These are phyloP conservation scores for Coreoperca whiteheadi DNA, from an alignment of 2,113 vertebrate species.

Conservation along the genomic window DNA sequence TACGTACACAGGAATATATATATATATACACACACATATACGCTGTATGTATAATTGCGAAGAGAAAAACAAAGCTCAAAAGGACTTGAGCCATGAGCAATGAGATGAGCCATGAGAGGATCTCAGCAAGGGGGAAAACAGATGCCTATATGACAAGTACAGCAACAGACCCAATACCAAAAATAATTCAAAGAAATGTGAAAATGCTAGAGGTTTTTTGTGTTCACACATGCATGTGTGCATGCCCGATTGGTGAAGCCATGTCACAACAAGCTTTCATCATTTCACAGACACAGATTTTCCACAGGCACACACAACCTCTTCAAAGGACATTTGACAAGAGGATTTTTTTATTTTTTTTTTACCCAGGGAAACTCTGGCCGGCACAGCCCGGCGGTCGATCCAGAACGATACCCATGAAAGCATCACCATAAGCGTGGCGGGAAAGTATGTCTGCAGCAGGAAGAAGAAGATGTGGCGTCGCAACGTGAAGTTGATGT, in stretches of 20 bases:
- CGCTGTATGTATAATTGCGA: no score
- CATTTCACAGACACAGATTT: conserved; percentile 45
- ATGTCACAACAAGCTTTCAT: conserved; percentile 53
- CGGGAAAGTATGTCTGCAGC: conserved; percentile 95
- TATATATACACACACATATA: no score
- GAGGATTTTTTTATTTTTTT: neutral
- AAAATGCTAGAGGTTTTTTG: conserved; percentile 18
- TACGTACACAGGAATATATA: no score
- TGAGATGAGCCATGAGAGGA: neutral
- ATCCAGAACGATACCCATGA: conserved; percentile 99
- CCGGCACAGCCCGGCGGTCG: conserved; percentile 92
- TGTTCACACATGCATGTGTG: conserved; percentile 31
- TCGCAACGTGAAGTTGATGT: conserved; percentile 93
- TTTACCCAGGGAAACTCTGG: conserved; percentile 95
- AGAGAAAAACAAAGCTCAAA: neutral
- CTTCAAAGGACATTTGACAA: conserved; percentile 33
- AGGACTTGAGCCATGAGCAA: conserved; percentile 15
- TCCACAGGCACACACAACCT: conserved; percentile 20
- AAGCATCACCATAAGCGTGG: conserved; percentile 95
- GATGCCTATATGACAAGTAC: neutral
- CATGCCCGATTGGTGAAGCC: conserved; percentile 19
- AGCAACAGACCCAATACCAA: conserved; percentile 31
- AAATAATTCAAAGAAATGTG: conserved; percentile 47
- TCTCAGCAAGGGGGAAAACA: neutral
- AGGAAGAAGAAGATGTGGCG: conserved; percentile 98